Base-by-base conservation (phyloP, 92 coral and sea anemone species). In the Zoanthus solanderi region DNA sequence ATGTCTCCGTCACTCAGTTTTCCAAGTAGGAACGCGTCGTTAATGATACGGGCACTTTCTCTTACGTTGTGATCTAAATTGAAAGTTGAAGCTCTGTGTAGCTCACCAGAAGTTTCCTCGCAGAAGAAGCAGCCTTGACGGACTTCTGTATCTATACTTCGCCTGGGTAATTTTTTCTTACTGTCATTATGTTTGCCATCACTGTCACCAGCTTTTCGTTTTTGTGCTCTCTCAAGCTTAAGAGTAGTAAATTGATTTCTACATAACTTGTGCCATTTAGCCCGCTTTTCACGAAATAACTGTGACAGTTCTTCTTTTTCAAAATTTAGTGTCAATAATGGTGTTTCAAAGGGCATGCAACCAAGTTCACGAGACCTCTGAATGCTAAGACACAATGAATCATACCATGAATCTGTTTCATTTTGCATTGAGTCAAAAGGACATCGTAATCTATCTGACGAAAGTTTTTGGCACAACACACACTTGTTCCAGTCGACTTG, bases 221-320 rank as follows among this genome's bases (percentile, higher is more conserved):
- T 71, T 71, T 71, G 42, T 71, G 75, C 75, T 9, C 46, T 31
- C 75, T 71, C 75, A 71, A 29, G 44, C 15, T 71, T 71, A 1
- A 71, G 32, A 15, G 75, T 29, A 71, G 10, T 71, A 37, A 71
- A 71, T 29, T 71, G 32, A 11, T 29, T 30, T 29, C 44, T 31
- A 42, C 75, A 71, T 29, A 30, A 42, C 75, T 71, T 71, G 75
- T 71, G 75, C 75, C 75, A 71, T 42, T 71, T 71, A n/a, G 72
- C 75, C 75, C 44, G 32, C 32, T 31, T 31, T 16, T 71, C 75
- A 31, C 32, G 16, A 53, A 53, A 53, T 12, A 71, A 42, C 14
- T 31, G 32, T 71, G 75, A 31, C 44, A 9, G 42, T 29, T 29
- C 44, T 31, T 15, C 75, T 29, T 71, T 71, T 29, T 42, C 75